Base-by-base conservation (phyloP, 2,113 vertebrate genomes). In the Asarcornis scutulata region DNA sequence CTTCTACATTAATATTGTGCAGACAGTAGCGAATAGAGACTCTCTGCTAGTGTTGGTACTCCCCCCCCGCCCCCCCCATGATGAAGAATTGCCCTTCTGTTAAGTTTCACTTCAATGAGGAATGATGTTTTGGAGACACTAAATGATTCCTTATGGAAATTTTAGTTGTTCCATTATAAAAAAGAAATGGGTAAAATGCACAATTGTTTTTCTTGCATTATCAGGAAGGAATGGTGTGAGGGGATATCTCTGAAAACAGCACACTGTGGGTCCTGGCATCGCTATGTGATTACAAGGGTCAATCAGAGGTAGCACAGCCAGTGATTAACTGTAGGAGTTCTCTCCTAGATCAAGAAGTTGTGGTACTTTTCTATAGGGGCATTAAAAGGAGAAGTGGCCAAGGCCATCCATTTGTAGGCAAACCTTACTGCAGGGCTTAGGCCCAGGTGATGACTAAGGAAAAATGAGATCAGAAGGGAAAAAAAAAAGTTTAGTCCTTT, bases 1-100 rank as follows among this genome's bases (percentile, higher is more conserved):
- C 94, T 96, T 88, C 92, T 26, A 22, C 95, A 72, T 88, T 86
- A 94, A 93, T 96, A 95, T 83, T 88, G 92, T 79, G 75, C 76
- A 91, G 93, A 59, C 96, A 83, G 91, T 62, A 91, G 93, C 89
- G 82, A 75, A 95, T 50, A 86, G 95, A 97, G 97, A 93, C 59
- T 50, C 52, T 46, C 88, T 46, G 1, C 32, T 23, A 32, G 40
- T 34, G 31, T 29, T 67, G 68, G 58, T 80, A 55, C 40, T 62
- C 60, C 21, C 17, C 17, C 48, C 48, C 22, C n/a, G n/a, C 10
- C 20, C 48, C 11, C 27, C 26, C 73, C 46, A 2, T 1, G 36
- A 59, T 93, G 96, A 97, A 69, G 92, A 71, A 96, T 94, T 83
- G 44, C 50, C 89, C 91, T 88, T 64, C 60, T 17, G 84, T 67